A percentile compares a stretch with the other conserved stretches of the same genome.
Evolutionary conservation across 1,140 invertebrate species (phyloP).

Genomic region (Dendroctonus valens): DNA sequence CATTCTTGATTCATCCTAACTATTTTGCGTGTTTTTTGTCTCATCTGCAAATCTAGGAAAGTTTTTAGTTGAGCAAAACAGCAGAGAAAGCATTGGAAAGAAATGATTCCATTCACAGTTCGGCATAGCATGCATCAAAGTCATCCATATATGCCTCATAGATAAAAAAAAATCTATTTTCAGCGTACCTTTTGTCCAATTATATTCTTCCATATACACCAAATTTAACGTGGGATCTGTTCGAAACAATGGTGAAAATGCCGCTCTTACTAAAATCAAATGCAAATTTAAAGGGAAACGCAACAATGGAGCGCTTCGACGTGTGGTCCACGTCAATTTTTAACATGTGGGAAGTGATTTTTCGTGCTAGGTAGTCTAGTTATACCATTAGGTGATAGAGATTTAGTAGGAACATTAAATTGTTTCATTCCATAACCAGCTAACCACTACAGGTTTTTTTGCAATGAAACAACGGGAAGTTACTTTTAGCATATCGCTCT

Average conservation of each 20-base stretch:
- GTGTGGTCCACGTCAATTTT: slow-evolving; percentile 27
- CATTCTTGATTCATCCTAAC: too few relatives aligned
- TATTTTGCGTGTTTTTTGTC: too few relatives aligned
- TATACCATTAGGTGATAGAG: too few relatives aligned
- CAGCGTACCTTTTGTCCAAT: slow-evolving; percentile 7
- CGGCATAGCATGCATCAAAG: neutral
- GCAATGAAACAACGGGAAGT: too few relatives aligned
- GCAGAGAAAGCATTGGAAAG: too few relatives aligned
- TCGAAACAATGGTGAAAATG: slow-evolving; percentile 29
- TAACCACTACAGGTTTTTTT: too few relatives aligned
- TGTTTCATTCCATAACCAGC: too few relatives aligned
- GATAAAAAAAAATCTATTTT: slow-evolving; percentile 1
- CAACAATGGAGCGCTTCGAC: slow-evolving; percentile 20
- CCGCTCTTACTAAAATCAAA: slow-evolving; percentile 22
- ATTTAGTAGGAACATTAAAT: too few relatives aligned
- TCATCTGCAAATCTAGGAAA: too few relatives aligned
- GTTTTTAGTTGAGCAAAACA: too few relatives aligned
- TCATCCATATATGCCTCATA: neutral
- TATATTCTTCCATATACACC: slow-evolving; percentile 27
- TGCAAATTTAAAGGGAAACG: slow-evolving; percentile 22
- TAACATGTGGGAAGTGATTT: slow-evolving; percentile 14
- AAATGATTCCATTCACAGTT: too few relatives aligned
- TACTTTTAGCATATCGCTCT: too few relatives aligned
- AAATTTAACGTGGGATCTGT: slow-evolving; percentile 17
- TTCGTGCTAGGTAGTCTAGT: neutral